phyloP scores from a whole-genome alignment of 2,113 vertebrate species.

The Prietella phreatophila region DNA sequence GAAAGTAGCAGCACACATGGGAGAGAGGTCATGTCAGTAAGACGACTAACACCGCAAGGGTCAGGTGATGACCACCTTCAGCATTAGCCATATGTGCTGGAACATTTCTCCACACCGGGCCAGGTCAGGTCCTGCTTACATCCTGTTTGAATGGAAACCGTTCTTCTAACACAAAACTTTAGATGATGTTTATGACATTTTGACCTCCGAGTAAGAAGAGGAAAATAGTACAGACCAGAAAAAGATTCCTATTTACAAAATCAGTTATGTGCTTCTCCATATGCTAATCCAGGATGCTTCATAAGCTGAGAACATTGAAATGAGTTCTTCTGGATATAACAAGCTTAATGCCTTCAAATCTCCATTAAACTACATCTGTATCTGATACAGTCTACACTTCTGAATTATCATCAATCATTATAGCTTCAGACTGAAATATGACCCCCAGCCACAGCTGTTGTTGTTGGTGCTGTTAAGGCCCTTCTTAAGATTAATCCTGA shows the following conservation, averaged over 20 bases:
- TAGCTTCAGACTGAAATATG: too few relatives aligned
- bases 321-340: neutral
- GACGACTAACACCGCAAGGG: neutral
- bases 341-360: neutral
- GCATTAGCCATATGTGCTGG: neutral
- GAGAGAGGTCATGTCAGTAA: neutral
- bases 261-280: neutral
- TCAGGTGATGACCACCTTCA: neutral
- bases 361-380: neutral
- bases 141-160: neutral
- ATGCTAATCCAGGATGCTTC: neutral
- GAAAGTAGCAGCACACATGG: neutral
- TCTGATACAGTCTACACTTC: neutral
- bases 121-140: neutral
- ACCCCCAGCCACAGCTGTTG: neutral
- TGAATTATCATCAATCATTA: neutral
- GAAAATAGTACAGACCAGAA: neutral
- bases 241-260: neutral
- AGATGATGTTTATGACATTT: neutral
- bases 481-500: neutral
- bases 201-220: neutral
- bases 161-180: neutral
- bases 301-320: neutral
- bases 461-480: neutral
- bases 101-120: neutral